Evolutionary conservation across 2,888 invertebrate genomes (phyloP), one percentile per base, ranked within the genome.

Genomic region (Ectobius pallidus): DNA sequence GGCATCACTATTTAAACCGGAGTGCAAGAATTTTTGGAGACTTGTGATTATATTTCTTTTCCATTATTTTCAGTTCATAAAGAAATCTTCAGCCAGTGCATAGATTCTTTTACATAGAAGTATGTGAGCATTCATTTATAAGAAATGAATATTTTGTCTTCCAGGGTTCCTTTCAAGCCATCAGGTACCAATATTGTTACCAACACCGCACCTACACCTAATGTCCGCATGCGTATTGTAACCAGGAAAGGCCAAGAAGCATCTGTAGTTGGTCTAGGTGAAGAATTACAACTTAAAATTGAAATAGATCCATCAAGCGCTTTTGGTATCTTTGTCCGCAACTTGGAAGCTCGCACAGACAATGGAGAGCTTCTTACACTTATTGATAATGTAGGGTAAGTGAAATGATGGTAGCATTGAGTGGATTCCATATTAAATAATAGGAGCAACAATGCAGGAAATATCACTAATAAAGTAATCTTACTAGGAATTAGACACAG

Each of bases 181-280:
- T 80, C 80, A 11, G 81, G 81, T 32, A 81, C 81, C 2, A 82
- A 83, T 70, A 80, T 84, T 69, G 83, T 84, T 65, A 82, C 83
- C 42, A 84, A 84, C 77, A 84, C 83, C 2, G 84, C 84, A 14
- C 83, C 84, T 16, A 83, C 84, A 3, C 84, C 84, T 14, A 81
- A 81, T 71, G 82, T 84, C 2, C 77, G 83, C 58, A 83, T 84
- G 83, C 77, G 83, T 52, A 83, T 84, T 62, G 79, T 83, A 65
- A 81, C 81, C 76, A 78, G 81, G 55, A 80, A 78, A 70, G 84
- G 84, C 22, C 80, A 80, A 63, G 84, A 83, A 75, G 83, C 83
- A n/a, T 80, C 80, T 46, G 81, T 82, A 20, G 84, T 84, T 18
- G 82, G 82, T 63, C 78, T 84, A 3, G 84, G 84, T n/a, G 84